Evolutionary conservation across 2,888 invertebrate species (phyloP).

Genomic region (Drosophila melanosoma): DNA sequence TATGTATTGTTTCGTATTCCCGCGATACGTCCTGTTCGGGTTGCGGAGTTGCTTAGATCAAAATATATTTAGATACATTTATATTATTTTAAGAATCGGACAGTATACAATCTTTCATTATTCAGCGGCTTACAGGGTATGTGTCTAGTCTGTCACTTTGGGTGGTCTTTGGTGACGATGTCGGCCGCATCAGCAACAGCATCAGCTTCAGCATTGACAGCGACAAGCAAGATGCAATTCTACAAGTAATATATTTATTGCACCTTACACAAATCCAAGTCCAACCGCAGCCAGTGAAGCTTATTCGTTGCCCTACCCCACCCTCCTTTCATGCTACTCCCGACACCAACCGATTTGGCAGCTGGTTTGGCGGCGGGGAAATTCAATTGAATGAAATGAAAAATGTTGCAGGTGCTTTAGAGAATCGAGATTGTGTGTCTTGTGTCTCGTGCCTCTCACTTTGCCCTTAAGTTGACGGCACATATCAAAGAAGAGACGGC

Average conservation of each 20-base stretch:
- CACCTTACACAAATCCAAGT: slow-evolving; percentile 66
- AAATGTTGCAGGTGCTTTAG: slow-evolving; percentile 66
- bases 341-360: slow-evolving; percentile 1
- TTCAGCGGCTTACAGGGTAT: background rate
- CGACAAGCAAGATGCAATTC: slow-evolving; percentile 67
- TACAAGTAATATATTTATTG: slow-evolving; percentile 68
- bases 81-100: too few relatives aligned
- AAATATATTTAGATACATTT: background rate
- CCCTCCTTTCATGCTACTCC: background rate
- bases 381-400: slow-evolving; percentile 56
- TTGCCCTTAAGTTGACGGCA: slow-evolving; percentile 51
- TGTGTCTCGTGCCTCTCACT: slow-evolving; percentile 50
- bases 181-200: slow-evolving; percentile 23
- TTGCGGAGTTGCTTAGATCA: background rate
- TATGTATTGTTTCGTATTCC: too few relatives aligned
- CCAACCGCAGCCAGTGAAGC: slow-evolving; percentile 36
- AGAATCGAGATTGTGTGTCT: slow-evolving; percentile 43
- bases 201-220: slow-evolving; percentile 31
- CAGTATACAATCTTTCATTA: background rate
- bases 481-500: slow-evolving; percentile 51
- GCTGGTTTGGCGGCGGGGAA: slow-evolving; percentile 58
- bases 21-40: background rate
- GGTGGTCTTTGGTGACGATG: background rate
- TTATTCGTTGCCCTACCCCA: background rate
- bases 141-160: slow-evolving; percentile 1